Percentiles rank a stretch among this genome's conserved stretches.
phyloP scores from a whole-genome alignment of 2,888 invertebrate species.

The Aleiodes leptofemur region DNA sequence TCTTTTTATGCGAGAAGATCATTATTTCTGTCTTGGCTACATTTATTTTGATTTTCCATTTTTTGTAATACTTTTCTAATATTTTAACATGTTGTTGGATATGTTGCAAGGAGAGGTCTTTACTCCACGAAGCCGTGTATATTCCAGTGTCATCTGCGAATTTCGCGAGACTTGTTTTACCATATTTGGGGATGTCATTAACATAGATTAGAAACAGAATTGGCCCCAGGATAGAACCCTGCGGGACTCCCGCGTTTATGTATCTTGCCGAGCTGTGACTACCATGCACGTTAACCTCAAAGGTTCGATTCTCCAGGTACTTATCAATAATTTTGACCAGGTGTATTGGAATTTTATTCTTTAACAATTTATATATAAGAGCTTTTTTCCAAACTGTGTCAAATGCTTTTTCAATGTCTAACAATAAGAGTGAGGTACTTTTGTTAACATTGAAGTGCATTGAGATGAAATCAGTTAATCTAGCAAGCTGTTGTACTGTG shows the following conservation, averaged over 20 bases:
- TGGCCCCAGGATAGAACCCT: slow-evolving; percentile 53
- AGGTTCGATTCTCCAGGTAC: slow-evolving; percentile 48
- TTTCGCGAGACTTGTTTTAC: slow-evolving; percentile 22
- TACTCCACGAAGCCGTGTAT: slow-evolving; percentile 19
- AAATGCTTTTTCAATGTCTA: slow-evolving; percentile 67
- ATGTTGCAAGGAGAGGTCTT: not conserved
- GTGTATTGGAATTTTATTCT: slow-evolving; percentile 30
- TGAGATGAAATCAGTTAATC: slow-evolving; percentile 59
- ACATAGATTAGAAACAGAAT: slow-evolving; percentile 49
- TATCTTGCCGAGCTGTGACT: slow-evolving; percentile 27
- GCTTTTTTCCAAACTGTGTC: slow-evolving; percentile 52
- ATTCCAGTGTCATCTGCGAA: slow-evolving; percentile 44
- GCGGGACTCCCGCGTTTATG: slow-evolving; percentile 54
- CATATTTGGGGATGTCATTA: slow-evolving; percentile 50
- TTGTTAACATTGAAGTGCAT: slow-evolving; percentile 57
- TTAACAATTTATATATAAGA: slow-evolving; percentile 21
- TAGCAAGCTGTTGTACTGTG: slow-evolving; percentile 59
- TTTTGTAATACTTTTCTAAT: slow-evolving; percentile 33
- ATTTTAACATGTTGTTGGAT: slow-evolving; percentile 30
- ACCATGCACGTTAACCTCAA: slow-evolving; percentile 40
- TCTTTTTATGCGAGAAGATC: slow-evolving; percentile 41
- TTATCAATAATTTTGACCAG: slow-evolving; percentile 42
- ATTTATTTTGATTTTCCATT: slow-evolving; percentile 50
- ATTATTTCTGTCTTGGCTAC: slow-evolving; percentile 50
- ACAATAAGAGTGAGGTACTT: slow-evolving; percentile 57